phyloP scores from a whole-genome alignment of 2,113 vertebrate species.

The Thermophis baileyi region DNA sequence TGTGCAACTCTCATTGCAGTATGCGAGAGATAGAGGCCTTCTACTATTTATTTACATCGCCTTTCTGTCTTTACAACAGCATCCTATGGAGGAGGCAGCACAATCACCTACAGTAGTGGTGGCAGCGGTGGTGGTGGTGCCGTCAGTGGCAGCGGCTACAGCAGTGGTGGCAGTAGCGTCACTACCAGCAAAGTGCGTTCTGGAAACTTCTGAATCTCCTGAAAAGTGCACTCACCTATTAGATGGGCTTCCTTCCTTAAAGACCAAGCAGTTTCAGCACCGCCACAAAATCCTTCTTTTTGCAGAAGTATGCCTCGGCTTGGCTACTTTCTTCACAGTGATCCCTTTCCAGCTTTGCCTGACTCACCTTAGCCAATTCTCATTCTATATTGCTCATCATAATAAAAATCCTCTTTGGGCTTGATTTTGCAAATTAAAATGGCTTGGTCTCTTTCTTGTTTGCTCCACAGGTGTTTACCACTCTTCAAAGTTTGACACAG shows the following conservation, averaged over 20 bases:
- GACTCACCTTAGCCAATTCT: conserved; percentile 10
- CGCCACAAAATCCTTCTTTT: neutral
- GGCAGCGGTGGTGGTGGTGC: neutral
- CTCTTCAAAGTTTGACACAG: neutral
- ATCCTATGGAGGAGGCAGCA: neutral
- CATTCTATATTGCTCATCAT: neutral
- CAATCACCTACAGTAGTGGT: neutral
- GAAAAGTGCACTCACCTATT: neutral
- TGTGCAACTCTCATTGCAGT: neutral
- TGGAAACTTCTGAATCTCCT: neutral
- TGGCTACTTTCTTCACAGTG: neutral
- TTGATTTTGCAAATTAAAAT: conserved; percentile 45
- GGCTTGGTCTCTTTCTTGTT: neutral
- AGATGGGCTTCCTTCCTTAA: neutral
- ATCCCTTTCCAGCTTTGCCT: neutral
- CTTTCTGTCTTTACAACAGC: neutral
- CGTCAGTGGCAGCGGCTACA: neutral
- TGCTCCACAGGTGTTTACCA: neutral
- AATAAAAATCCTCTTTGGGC: conserved; percentile 62
- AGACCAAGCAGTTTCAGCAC: neutral
- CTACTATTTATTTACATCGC: neutral
- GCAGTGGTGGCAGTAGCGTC: neutral
- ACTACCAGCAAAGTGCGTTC: neutral
- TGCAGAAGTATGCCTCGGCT: neutral
- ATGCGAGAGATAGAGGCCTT: neutral